Percentiles rank a stretch among this genome's conserved stretches.
Conservation (phyloP, 64 coral and sea anemone genomes). For the Trachythela sp. region DNA sequence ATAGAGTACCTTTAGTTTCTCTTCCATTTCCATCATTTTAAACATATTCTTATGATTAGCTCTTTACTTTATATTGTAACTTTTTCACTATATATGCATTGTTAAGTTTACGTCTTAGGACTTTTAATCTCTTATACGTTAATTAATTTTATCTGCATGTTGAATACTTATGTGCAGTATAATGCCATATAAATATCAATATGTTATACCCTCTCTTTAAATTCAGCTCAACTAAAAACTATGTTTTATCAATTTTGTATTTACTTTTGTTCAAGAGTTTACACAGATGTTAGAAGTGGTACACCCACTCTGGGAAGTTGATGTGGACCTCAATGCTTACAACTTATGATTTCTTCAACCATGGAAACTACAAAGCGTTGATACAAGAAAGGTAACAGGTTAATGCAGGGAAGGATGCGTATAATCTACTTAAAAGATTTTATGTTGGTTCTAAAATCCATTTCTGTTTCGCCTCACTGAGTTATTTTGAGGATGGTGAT, state of each 20-base stretch:
- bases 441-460: slow-evolving; percentile 1
- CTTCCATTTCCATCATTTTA: too few relatives aligned
- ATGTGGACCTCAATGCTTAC: not conserved
- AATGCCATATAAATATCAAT: too few relatives aligned
- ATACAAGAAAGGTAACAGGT: not conserved
- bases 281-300: not conserved
- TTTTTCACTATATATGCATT: too few relatives aligned
- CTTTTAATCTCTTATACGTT: too few relatives aligned
- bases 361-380: not conserved
- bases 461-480: not conserved
- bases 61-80: too few relatives aligned
- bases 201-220: too few relatives aligned
- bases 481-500: not conserved
- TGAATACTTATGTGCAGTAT: too few relatives aligned
- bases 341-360: not conserved
- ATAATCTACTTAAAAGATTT: slow-evolving; percentile 5
- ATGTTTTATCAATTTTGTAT: not conserved
- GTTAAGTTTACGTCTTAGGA: too few relatives aligned
- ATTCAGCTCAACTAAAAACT: not conserved
- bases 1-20: too few relatives aligned
- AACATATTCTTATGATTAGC: too few relatives aligned
- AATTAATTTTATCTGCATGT: too few relatives aligned
- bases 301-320: not conserved
- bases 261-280: not conserved
- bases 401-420: not conserved